Conservation (phyloP, 2,888 invertebrate genomes). For the Atrina japonica region DNA sequence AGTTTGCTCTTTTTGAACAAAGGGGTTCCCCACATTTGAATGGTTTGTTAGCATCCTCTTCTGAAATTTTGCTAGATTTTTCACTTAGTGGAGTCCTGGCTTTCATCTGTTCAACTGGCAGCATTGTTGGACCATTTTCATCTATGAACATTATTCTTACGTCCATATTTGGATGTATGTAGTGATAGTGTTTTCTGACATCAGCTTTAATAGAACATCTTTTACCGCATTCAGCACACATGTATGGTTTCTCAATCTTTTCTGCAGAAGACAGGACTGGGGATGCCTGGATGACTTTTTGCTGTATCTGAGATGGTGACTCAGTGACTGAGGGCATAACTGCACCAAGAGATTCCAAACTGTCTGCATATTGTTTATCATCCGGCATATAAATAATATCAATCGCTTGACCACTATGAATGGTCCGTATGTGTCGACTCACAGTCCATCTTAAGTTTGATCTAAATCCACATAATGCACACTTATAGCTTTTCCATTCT, state of each 20-base stretch:
- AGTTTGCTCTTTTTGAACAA: slow-evolving; percentile 67
- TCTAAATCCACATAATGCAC: slow-evolving; percentile 95
- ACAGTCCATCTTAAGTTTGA: slow-evolving; percentile 99
- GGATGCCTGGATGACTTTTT: not conserved
- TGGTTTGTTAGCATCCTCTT: slow-evolving; percentile 46
- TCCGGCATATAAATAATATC: slow-evolving; percentile 56
- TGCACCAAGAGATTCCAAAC: not conserved
- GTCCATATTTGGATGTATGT: slow-evolving; percentile 70
- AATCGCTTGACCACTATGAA: slow-evolving; percentile 63
- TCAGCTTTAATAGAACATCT: slow-evolving; percentile 67
- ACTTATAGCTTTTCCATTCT: slow-evolving; percentile 85
- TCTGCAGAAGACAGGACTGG: not conserved
- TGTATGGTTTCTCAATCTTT: slow-evolving; percentile 61
- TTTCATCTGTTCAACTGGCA: slow-evolving; percentile 19
- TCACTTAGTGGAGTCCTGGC: slow-evolving; percentile 17
- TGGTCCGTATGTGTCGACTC: slow-evolving; percentile 92
- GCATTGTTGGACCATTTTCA: slow-evolving; percentile 31
- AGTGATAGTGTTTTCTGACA: slow-evolving; percentile 74
- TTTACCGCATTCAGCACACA: slow-evolving; percentile 74
- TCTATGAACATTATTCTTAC: slow-evolving; percentile 67
- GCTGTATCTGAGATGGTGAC: not conserved
- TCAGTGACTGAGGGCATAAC: not conserved
- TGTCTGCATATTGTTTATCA: slow-evolving; percentile 16
- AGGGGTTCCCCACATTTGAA: slow-evolving; percentile 67
- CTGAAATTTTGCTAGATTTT: slow-evolving; percentile 19